Evolutionary conservation across 2,113 vertebrate species (phyloP), one percentile per base, ranked within the genome.

Genomic region (Numida meleagris): DNA sequence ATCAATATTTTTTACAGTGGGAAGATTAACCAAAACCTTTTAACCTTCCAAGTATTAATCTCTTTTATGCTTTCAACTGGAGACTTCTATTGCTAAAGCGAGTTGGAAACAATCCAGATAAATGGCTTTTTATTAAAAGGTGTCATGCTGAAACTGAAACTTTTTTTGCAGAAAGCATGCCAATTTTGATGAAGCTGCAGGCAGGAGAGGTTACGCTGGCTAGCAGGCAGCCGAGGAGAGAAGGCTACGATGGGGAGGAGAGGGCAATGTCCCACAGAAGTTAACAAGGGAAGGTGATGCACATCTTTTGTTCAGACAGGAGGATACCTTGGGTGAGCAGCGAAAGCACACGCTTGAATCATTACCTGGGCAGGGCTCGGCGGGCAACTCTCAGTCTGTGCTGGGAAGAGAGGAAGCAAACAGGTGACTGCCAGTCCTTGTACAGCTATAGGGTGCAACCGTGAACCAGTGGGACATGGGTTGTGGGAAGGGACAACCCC

Each of bases 391-490:
- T 7, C 33, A 7, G 94, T 88, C 83, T 95, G 89, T 1, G 74
- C 96, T 96, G 86, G 66, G 42, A 50, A 82, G 67, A 90, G 63
- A 91, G 24, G 4, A 83, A 86, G 34, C 86, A 96, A 94, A 77
- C 10, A 14, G 14, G 12, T 70, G 24, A 77, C 45, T 76, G 40
- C 76, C 48, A 57, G 48, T 33, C 36, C 74, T n/a, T 31, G 43
- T 70, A 27, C 5, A 71, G 40, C 0, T 1, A 17, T 34, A 76
- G 10, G 9, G 43, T 13, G 18, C 48, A 87, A 71, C 2, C 12
- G 24, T 23, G n/a, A 89, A 23, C 24, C 50, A 42, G 5, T 7
- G 4, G 55, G 65, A n/a, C 43, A 19, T 18, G 1, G 9, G 16
- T 3, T 53, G 59, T 10, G 38, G 9, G 71, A 82, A 76, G 11